Conservation (phyloP, 1,140 invertebrate species). For the Eufriesea mexicana region DNA sequence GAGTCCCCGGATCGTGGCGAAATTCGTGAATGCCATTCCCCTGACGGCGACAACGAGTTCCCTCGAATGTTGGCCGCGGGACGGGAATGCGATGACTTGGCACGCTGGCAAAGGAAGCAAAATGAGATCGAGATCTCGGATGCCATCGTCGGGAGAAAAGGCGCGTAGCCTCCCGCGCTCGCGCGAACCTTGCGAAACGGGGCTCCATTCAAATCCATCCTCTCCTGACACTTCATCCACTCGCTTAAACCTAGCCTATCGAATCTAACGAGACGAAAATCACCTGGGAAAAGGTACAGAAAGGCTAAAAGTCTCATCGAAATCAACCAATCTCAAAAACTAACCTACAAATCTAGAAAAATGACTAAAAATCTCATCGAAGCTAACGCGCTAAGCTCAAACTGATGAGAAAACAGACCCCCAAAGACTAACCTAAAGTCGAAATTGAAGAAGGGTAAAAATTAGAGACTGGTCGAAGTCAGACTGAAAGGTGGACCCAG, state of each 20-base stretch:
- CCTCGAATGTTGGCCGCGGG: background rate
- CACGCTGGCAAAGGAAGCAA: slow-evolving; percentile 38
- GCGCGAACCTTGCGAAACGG: slow-evolving; percentile 21
- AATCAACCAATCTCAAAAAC: too few species aligned
- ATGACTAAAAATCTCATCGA: too few species aligned
- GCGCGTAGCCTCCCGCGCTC: background rate
- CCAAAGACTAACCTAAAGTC: too few species aligned
- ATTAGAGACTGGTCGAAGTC: too few species aligned
- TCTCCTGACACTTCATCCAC: background rate
- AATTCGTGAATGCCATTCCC: slow-evolving; percentile 24
- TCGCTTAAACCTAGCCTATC: background rate
- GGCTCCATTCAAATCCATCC: background rate
- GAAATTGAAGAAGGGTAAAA: too few species aligned
- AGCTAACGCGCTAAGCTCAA: too few species aligned
- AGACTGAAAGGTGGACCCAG: too few species aligned
- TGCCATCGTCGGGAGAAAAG: slow-evolving; percentile 38
- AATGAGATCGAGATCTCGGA: slow-evolving; percentile 24
- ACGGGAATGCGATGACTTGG: slow-evolving; percentile 31
- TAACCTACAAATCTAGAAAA: too few species aligned
- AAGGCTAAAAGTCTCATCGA: too few species aligned
- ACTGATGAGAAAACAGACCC: too few species aligned
- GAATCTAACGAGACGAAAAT: background rate
- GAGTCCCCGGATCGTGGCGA: background rate
- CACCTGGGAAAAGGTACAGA: background rate
- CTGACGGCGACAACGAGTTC: background rate